Base-by-base conservation (phyloP, 1,140 invertebrate species). In the Oryctes rhinoceros region DNA sequence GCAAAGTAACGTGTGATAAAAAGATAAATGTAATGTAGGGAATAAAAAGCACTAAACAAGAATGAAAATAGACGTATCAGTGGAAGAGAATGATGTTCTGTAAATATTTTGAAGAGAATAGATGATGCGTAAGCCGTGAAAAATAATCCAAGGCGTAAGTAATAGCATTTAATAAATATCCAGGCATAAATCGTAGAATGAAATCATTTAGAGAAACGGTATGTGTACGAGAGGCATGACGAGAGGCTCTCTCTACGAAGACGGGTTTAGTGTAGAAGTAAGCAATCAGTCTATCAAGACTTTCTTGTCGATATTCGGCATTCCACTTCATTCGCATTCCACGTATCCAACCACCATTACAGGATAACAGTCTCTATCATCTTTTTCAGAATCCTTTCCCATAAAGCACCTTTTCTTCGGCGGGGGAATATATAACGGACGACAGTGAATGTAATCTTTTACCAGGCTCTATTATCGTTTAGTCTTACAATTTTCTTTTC, bases 241-340 rank as follows among this genome's bases (percentile, higher is more conserved):
- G 24, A 30, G 24, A 30, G 24, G 18, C 35, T 20, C 53, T 5
- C 15, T 10, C 53, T 13, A 18, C 30, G 65, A 24, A 18, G 65
- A 30, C 6, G 18, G 6, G 30, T 18, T 10, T 67, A 67, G 65
- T 9, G 65, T 67, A 67, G 49, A 53, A 53, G 49, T 67, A 67
- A 74, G 67, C 78, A 79, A 79, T 79, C 78, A 35, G 65, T 79
- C 78, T 65, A 79, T 79, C 78, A 75, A 74, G 44, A 18, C 10
- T 79, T 74, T 24, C 78, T 75, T 79, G 78, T 74, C 78, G 78
- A 79, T 79, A 79, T 79, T 71, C 78, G 7, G 24, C 78, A 75
- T 79, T 71, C 62, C 78, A 47, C 78, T 79, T 79, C 78, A 79
- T 79, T 79, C 78, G 71, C 71, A 79, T 79, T 79, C 78, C 78